These are phyloP conservation scores for Parauchenoglanis ngamensis DNA, from an alignment of 2,797 vertebrate genomes.

Conservation along the genomic window DNA sequence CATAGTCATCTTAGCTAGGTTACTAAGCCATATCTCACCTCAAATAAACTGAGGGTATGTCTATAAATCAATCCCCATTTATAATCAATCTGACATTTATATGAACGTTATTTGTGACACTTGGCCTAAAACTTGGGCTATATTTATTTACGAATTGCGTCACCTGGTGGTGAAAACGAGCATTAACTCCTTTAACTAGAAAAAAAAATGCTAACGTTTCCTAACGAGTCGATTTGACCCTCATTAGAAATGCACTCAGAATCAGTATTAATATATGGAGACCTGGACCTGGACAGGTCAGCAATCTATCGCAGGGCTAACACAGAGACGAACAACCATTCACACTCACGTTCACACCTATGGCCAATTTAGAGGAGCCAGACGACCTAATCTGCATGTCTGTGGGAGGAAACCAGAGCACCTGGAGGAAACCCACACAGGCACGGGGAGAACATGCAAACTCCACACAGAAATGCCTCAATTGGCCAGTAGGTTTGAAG, in stretches of 20 bases:
- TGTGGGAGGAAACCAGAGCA: no score
- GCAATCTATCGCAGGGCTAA: no score
- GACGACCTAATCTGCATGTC: no score
- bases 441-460: no score
- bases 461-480: no score
- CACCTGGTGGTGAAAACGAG: slow-evolving; percentile 16
- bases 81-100: neutral
- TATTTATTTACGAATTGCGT: neutral
- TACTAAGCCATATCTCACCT: neutral
- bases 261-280: no score
- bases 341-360: no score
- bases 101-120: neutral
- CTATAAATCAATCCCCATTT: neutral
- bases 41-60: neutral
- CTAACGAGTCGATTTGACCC: neutral
- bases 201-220: neutral
- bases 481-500: no score
- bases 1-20: neutral
- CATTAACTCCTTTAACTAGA: neutral
- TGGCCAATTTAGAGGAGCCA: no score
- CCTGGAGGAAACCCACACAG: no score
- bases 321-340: no score
- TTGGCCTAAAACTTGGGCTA: neutral
- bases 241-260: neutral
- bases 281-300: no score